Conservation (phyloP, 2,888 invertebrate species). For the Liopterus haemorrhoidalis region DNA sequence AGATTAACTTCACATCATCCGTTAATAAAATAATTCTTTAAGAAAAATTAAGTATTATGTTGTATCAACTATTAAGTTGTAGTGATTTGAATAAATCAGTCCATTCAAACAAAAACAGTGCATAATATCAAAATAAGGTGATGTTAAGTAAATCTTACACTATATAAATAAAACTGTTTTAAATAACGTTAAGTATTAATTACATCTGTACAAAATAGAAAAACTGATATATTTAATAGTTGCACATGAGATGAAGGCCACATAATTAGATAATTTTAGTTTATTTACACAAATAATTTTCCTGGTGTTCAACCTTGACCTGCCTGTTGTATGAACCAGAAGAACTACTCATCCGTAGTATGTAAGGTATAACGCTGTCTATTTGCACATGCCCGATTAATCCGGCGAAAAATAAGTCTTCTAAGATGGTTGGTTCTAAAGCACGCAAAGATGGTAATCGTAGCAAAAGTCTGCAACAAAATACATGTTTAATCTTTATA, state of each 20-base stretch:
- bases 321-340: constrained; percentile 35
- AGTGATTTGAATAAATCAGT: no score
- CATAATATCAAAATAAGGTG: no score
- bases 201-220: no score
- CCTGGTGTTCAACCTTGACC: constrained; percentile 42
- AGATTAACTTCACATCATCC: no score
- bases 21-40: no score
- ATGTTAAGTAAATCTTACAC: not conserved
- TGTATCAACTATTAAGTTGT: no score
- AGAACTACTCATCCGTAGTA: constrained; percentile 57
- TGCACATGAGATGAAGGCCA: no score
- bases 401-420: constrained; percentile 89
- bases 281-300: constrained; percentile 39
- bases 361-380: constrained; percentile 89
- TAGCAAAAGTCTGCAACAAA: constrained; percentile 51
- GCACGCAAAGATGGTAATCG: constrained; percentile 67
- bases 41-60: no score
- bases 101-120: no score
- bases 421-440: constrained; percentile 69
- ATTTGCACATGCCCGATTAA: constrained; percentile 90
- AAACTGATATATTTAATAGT: no score
- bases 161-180: not conserved
- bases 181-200: no score
- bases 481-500: not conserved
- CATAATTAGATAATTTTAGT: no score